Conservation (phyloP, 2,888 invertebrate genomes). For the Urechis unicinctus region DNA sequence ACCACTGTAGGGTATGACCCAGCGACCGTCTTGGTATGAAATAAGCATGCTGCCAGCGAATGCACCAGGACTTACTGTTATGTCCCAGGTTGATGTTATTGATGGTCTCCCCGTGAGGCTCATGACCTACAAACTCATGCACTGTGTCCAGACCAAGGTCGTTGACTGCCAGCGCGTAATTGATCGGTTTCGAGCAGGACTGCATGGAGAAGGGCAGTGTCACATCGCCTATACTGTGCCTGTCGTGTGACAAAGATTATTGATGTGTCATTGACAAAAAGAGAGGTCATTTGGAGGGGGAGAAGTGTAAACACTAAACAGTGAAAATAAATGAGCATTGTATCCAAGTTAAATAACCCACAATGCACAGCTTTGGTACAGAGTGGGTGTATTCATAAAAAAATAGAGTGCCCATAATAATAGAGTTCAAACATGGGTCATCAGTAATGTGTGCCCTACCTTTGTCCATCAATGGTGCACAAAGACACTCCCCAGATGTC, state of each 20-base stretch:
- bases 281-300: constrained; percentile 3
- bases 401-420: too few relatives aligned
- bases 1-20: too few relatives aligned
- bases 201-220: constrained; percentile 88
- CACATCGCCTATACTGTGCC: constrained; percentile 74
- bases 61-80: constrained; percentile 84
- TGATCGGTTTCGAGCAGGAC: constrained; percentile 79
- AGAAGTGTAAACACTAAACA: too few relatives aligned
- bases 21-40: too few relatives aligned
- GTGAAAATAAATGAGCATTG: too few relatives aligned
- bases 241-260: too few relatives aligned
- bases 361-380: too few relatives aligned
- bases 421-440: too few relatives aligned
- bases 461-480: constrained; percentile 93
- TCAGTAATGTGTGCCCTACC: too few relatives aligned
- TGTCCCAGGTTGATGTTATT: constrained; percentile 91
- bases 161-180: constrained; percentile 89
- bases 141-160: constrained; percentile 82
- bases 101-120: constrained; percentile 92
- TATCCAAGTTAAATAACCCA: too few relatives aligned
- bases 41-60: too few relatives aligned
- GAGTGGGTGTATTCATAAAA: not conserved
- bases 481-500: constrained; percentile 94
- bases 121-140: constrained; percentile 91
- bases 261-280: too few relatives aligned